These are phyloP conservation scores for Microhierax caerulescens DNA, from an alignment of 2,797 vertebrate genomes.

Conservation along the genomic window DNA sequence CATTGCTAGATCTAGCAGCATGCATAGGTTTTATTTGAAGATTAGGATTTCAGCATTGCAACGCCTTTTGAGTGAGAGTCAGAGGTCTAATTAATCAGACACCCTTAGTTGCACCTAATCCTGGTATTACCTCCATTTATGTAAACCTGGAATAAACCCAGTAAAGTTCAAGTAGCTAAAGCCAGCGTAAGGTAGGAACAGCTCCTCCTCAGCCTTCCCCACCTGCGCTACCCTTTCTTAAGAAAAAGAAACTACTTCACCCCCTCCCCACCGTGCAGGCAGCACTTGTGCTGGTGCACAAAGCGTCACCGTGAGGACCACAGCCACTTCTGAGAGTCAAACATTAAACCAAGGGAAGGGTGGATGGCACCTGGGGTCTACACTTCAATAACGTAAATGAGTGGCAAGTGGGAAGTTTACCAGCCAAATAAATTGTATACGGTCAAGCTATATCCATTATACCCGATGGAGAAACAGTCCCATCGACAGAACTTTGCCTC, in stretches of 20 bases:
- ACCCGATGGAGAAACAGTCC: background rate
- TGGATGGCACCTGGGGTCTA: background rate
- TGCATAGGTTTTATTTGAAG: background rate
- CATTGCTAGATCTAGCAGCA: background rate
- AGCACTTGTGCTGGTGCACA: background rate
- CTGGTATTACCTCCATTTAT: background rate
- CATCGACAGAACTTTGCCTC: background rate
- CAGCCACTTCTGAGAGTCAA: background rate
- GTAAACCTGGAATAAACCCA: background rate
- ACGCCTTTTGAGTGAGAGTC: background rate
- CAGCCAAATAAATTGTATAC: background rate
- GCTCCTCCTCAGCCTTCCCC: fast-evolving
- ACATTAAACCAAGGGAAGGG: background rate
- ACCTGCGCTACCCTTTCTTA: background rate
- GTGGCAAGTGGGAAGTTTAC: background rate
- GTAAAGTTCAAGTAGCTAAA: background rate
- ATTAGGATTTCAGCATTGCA: background rate
- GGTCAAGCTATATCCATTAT: background rate
- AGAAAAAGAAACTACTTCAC: background rate
- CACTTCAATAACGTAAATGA: background rate
- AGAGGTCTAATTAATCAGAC: background rate
- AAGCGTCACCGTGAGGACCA: background rate
- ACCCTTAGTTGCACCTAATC: background rate
- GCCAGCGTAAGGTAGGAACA: background rate
- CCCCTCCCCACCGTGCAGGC: background rate